A percentile compares a stretch with the other conserved stretches of the same genome.
These are phyloP conservation scores for Acanthacorydalis orientalis DNA, from an alignment of 2,888 invertebrate species.

Conservation along the genomic window DNA sequence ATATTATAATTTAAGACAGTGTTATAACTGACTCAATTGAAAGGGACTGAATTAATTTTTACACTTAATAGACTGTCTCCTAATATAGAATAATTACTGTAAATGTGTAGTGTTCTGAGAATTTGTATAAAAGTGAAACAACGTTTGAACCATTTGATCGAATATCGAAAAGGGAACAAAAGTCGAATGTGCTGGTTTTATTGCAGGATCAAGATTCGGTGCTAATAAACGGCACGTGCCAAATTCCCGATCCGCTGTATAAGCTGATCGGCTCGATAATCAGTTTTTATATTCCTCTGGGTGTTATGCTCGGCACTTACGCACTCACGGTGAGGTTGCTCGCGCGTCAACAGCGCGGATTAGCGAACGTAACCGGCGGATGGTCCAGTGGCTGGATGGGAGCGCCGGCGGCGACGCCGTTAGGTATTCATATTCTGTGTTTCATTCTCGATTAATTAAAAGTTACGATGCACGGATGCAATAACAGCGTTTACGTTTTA, in stretches of 20 bases:
- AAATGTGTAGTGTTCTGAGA: too few species aligned
- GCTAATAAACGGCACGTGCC: constrained; percentile 67
- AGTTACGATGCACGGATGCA: too few species aligned
- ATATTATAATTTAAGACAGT: too few species aligned
- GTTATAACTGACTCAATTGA: too few species aligned
- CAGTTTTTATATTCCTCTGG: constrained; percentile 88
- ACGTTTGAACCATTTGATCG: too few species aligned
- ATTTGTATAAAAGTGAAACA: too few species aligned
- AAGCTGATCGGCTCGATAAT: constrained; percentile 87
- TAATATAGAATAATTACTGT: too few species aligned
- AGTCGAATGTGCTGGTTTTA: constrained; percentile 8
- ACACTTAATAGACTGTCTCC: too few species aligned
- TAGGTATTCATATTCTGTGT: neutral
- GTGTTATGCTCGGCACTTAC: constrained; percentile 92
- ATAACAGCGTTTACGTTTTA: neutral
- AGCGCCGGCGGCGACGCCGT: constrained; percentile 16
- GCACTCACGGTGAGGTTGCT: constrained; percentile 77
- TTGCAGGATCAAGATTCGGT: constrained; percentile 68
- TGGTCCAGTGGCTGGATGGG: constrained; percentile 66
- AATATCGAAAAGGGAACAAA: neutral
- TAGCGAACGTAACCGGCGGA: constrained; percentile 34
- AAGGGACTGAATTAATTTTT: too few species aligned
- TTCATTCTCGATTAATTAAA: neutral
- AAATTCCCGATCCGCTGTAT: constrained; percentile 76
- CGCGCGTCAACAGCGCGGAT: constrained; percentile 64